Conservation (phyloP, 2,888 invertebrate species). For the Agrotis segetum region DNA sequence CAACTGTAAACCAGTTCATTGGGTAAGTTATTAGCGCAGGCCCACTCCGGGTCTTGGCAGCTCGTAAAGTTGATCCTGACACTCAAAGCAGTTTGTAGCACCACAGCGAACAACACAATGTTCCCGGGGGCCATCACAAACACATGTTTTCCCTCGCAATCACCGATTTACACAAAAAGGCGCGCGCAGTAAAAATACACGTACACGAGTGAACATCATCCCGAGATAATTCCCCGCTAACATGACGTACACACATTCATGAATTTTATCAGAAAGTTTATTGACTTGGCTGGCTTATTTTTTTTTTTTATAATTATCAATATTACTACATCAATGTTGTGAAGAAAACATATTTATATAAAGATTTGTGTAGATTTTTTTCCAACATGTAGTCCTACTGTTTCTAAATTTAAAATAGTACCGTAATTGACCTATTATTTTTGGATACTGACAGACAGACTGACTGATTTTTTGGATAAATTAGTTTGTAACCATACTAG, state of each 20-base stretch:
- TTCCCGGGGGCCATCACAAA: constrained; percentile 70
- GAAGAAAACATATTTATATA: constrained; percentile 8
- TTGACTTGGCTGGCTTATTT: constrained; percentile 62
- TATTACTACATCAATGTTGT: constrained; percentile 2
- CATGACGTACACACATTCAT: constrained; percentile 71
- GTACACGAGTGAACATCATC: constrained; percentile 75
- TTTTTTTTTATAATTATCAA: constrained; percentile 27
- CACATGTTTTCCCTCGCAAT: constrained; percentile 59
- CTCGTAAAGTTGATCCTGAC: constrained; percentile 84
- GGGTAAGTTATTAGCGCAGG: constrained; percentile 80
- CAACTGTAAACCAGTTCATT: constrained; percentile 84
- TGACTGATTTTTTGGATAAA: not conserved
- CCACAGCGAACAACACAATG: constrained; percentile 61
- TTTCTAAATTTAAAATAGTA: not conserved
- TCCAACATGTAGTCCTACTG: not conserved
- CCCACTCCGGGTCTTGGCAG: constrained; percentile 85
- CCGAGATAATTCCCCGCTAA: constrained; percentile 78
- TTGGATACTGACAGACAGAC: not conserved
- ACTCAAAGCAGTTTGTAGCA: constrained; percentile 67
- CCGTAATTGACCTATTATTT: not conserved
- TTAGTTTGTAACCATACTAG: constrained; percentile 1
- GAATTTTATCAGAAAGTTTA: constrained; percentile 76
- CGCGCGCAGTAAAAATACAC: constrained; percentile 77
- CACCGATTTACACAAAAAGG: constrained; percentile 61
- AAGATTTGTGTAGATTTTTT: no score